A percentile compares a stretch with the other conserved stretches of the same genome.
phyloP scores from a whole-genome alignment of 2,113 vertebrate genomes.

The Tretioscincus oriximinensis region DNA sequence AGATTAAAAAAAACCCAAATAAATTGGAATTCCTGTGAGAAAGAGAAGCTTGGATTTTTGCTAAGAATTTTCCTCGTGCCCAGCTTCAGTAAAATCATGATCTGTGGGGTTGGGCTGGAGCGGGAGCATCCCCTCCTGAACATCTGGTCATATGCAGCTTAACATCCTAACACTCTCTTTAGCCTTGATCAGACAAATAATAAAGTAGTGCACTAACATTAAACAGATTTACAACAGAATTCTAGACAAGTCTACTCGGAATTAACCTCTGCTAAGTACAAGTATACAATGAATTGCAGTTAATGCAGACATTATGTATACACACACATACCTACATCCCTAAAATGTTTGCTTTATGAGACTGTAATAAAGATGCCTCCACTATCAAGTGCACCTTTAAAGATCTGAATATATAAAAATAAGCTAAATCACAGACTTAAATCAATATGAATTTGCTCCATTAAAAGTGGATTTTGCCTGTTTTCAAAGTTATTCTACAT shows the following conservation, averaged over 20 bases:
- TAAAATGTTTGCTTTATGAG: not conserved
- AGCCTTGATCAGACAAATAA: constrained; percentile 27
- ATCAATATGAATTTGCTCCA: constrained; percentile 19
- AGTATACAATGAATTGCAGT: not conserved
- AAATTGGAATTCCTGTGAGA: constrained; percentile 12
- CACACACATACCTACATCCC: not conserved
- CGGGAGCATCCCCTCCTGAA: constrained; percentile 5
- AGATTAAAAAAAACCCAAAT: constrained; percentile 6
- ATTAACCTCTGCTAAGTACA: not conserved
- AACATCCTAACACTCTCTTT: constrained; percentile 1
- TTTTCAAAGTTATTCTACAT: constrained; percentile 29
- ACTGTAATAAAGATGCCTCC: not conserved
- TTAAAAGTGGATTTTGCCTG: constrained; percentile 5
- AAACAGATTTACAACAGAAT: constrained; percentile 19
- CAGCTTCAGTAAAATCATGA: constrained; percentile 23
- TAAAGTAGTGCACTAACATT: constrained; percentile 21
- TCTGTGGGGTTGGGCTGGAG: constrained; percentile 30
- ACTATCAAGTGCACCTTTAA: constrained; percentile 9
- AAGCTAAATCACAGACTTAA: not conserved
- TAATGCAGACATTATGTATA: not conserved
- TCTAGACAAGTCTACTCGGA: not conserved
- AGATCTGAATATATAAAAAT: constrained; percentile 15
- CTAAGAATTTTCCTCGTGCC: not conserved
- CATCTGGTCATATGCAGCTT: constrained; percentile 29
- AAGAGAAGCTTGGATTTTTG: constrained; percentile 24